These are phyloP conservation scores for Danio aesculapii DNA, from an alignment of 2,797 vertebrate genomes.

Conservation along the genomic window DNA sequence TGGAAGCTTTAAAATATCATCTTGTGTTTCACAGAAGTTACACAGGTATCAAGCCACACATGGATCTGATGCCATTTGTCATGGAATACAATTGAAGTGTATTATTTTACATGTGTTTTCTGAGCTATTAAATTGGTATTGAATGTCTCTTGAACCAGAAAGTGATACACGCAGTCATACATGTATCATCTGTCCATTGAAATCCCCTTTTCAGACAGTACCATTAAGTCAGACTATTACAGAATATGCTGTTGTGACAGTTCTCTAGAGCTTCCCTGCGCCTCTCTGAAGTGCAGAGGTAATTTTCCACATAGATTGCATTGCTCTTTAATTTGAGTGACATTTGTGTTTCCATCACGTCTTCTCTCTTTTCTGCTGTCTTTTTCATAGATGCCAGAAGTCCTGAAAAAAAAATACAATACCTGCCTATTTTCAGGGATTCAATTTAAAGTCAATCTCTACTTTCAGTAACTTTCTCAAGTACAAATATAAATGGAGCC, in stretches of 20 bases:
- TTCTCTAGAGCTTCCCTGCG: constrained; percentile 42
- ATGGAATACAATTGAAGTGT: not conserved
- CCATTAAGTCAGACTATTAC: constrained; percentile 31
- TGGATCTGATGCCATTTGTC: not conserved
- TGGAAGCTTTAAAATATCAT: not conserved
- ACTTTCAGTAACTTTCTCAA: constrained; percentile 10
- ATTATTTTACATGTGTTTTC: not conserved
- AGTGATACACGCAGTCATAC: not conserved
- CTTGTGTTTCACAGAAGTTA: not conserved
- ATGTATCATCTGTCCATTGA: not conserved
- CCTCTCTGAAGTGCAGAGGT: constrained; percentile 55
- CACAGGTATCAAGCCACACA: not conserved
- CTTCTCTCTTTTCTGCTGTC: constrained; percentile 15
- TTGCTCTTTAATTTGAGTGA: constrained; percentile 66
- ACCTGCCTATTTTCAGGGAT: constrained; percentile 1
- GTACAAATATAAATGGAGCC: not conserved
- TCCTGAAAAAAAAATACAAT: constrained; percentile 13
- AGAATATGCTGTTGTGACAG: constrained; percentile 23
- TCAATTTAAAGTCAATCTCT: constrained; percentile 14
- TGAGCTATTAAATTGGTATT: not conserved
- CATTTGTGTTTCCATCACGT: constrained; percentile 70
- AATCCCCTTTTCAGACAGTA: constrained; percentile 27
- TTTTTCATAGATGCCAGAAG: constrained; percentile 54
- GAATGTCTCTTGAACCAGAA: not conserved
- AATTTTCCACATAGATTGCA: constrained; percentile 67